phyloP scores from a whole-genome alignment of 1,140 invertebrate genomes.

The Gonatopus flavifemur region DNA sequence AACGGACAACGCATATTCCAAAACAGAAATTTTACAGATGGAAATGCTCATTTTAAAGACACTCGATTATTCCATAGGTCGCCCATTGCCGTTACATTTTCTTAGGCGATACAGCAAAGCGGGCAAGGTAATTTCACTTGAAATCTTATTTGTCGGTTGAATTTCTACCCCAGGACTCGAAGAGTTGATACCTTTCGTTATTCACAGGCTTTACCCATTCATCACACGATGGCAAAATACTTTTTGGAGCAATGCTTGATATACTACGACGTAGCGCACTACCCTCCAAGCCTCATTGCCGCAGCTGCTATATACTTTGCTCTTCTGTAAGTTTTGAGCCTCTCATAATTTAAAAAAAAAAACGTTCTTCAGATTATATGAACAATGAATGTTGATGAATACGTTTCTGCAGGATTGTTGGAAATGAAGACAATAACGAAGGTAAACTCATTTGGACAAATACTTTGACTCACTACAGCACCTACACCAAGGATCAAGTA shows the following conservation, averaged over 20 bases:
- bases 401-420: constrained; percentile 35
- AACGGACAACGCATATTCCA: constrained; percentile 85
- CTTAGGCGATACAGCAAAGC: constrained; percentile 80
- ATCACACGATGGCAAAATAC: constrained; percentile 91
- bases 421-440: constrained; percentile 44
- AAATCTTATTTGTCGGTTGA: constrained; percentile 4
- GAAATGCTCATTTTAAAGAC: constrained; percentile 76
- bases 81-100: constrained; percentile 87
- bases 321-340: constrained; percentile 55
- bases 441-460: constrained; percentile 61
- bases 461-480: constrained; percentile 66
- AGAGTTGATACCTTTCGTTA: neutral
- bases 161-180: no score
- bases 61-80: constrained; percentile 80
- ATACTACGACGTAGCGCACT: constrained; percentile 80
- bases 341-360: no score
- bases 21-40: constrained; percentile 79
- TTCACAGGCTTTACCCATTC: constrained; percentile 59
- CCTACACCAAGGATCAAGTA: constrained; percentile 62
- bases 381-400: neutral
- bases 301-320: constrained; percentile 75
- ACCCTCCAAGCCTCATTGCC: constrained; percentile 79
- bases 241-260: constrained; percentile 84
- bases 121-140: constrained; percentile 57
- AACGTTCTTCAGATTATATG: neutral